phyloP scores from a whole-genome alignment of 1,140 invertebrate species.

The Asobara japonica region DNA sequence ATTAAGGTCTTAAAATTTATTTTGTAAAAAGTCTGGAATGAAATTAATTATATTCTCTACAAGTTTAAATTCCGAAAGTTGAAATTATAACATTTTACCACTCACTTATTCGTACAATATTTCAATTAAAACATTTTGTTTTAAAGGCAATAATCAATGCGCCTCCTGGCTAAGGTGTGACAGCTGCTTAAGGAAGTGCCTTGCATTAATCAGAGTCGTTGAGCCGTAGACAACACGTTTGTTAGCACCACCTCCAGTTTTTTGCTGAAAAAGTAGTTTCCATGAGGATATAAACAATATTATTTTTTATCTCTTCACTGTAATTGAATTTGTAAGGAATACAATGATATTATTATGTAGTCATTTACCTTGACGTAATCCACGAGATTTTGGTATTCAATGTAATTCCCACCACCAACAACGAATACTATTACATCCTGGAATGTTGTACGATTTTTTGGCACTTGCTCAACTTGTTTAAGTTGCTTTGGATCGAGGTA shows the following conservation, averaged over 20 bases:
- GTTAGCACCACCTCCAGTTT: constrained; percentile 74
- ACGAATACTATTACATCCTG: constrained; percentile 96
- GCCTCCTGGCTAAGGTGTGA: constrained; percentile 78
- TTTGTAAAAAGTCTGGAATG: no score
- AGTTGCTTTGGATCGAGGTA: constrained; percentile 94
- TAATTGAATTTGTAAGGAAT: no score
- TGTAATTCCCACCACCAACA: constrained; percentile 98
- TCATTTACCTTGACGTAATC: constrained; percentile 88
- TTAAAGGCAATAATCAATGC: constrained; percentile 60
- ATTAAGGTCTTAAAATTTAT: no score
- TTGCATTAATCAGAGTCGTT: constrained; percentile 90
- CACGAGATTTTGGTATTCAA: constrained; percentile 98
- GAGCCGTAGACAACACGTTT: constrained; percentile 95
- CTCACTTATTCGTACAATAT: no score
- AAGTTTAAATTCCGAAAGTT: no score
- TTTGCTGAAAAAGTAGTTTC: constrained; percentile 71
- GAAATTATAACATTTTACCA: no score
- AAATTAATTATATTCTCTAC: no score
- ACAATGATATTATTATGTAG: no score
- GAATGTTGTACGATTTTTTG: constrained; percentile 76
- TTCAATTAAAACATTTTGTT: constrained; percentile 31
- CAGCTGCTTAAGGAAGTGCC: constrained; percentile 93
- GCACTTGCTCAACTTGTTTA: constrained; percentile 75
- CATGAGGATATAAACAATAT: no score
- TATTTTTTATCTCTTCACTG: no score